phyloP scores from a whole-genome alignment of 2,797 vertebrate species.

The Morus bassanus region DNA sequence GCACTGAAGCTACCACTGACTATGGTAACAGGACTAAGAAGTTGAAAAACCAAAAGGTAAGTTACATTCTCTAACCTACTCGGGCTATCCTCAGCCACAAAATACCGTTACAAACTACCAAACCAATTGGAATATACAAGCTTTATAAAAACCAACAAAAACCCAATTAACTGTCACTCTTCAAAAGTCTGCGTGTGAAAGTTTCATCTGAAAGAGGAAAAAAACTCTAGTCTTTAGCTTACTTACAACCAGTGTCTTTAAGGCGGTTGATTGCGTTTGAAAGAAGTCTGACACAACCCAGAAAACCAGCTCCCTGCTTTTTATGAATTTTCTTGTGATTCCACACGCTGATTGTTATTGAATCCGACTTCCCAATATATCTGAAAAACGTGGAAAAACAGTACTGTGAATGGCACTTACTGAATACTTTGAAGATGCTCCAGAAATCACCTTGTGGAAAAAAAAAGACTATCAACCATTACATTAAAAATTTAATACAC shows the following conservation, averaged over 20 bases:
- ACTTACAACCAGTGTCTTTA: slow-evolving; percentile 99
- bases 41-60: background rate
- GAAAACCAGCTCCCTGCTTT: slow-evolving; percentile 97
- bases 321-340: slow-evolving; percentile 99
- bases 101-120: background rate
- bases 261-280: slow-evolving; percentile 97
- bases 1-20: background rate
- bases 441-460: background rate
- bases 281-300: slow-evolving; percentile 96
- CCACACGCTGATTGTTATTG: slow-evolving; percentile 98
- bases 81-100: background rate
- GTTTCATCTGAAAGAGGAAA: background rate
- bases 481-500: background rate
- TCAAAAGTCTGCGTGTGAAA: background rate
- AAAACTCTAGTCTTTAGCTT: slow-evolving; percentile 13
- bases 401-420: background rate
- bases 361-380: slow-evolving; percentile 96
- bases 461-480: background rate
- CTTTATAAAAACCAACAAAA: background rate
- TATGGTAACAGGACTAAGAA: background rate
- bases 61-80: background rate
- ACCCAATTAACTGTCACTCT: background rate
- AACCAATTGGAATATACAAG: background rate
- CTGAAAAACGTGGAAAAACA: slow-evolving; percentile 59
- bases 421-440: background rate